phyloP scores from a whole-genome alignment of 2,113 vertebrate genomes.

The Tragelaphus buxtoni region DNA sequence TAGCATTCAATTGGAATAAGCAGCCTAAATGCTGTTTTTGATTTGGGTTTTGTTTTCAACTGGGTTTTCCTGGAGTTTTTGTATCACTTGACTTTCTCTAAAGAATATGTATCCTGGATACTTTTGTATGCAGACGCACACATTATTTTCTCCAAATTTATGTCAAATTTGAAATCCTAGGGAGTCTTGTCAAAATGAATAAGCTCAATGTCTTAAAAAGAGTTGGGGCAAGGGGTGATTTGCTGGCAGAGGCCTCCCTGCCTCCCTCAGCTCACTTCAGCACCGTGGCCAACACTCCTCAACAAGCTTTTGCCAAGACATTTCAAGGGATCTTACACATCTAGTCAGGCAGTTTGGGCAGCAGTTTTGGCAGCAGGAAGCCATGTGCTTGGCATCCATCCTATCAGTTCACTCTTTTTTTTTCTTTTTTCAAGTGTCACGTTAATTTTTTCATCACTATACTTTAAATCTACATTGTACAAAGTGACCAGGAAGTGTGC shows the following conservation, averaged over 20 bases:
- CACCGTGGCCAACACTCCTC: slow-evolving; percentile 68
- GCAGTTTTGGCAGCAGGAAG: slow-evolving; percentile 32
- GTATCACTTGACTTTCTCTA: not conserved
- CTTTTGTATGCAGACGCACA: not conserved
- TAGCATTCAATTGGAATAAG: not conserved
- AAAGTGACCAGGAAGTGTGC: slow-evolving; percentile 88
- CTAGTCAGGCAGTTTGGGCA: slow-evolving; percentile 38
- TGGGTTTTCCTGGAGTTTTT: not conserved
- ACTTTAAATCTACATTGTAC: slow-evolving; percentile 92
- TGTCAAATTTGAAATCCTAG: not conserved
- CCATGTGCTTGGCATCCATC: not conserved
- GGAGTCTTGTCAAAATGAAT: slow-evolving; percentile 41
- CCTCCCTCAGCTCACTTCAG: slow-evolving; percentile 41
- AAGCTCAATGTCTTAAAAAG: not conserved
- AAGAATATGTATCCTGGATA: not conserved
- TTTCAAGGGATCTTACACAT: slow-evolving; percentile 41
- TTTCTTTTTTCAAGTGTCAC: slow-evolving; percentile 87
- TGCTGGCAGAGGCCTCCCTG: not conserved
- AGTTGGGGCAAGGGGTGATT: not conserved
- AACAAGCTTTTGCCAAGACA: slow-evolving; percentile 47
- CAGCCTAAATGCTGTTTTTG: not conserved
- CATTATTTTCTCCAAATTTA: not conserved
- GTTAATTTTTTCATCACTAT: slow-evolving; percentile 92
- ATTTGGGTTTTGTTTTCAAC: not conserved
- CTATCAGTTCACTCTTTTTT: not conserved